Evolutionary conservation across 2,888 invertebrate genomes (phyloP).

Genomic region (Lasioglossum zephyrum): DNA sequence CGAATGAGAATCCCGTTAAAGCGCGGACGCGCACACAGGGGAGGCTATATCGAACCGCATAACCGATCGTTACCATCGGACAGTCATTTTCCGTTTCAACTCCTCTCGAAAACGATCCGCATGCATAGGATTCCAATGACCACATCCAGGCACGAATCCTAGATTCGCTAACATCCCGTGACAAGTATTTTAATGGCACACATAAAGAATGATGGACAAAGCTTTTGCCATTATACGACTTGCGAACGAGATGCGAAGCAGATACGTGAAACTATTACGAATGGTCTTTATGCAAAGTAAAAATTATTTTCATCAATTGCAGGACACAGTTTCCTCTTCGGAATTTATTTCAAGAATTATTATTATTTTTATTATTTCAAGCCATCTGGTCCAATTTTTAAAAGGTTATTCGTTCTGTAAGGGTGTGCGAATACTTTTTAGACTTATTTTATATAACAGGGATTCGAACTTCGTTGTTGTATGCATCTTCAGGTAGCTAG

Average conservation of each 20-base stretch:
- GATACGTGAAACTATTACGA: too few species aligned
- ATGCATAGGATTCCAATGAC: conserved; percentile 2
- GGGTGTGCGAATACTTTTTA: too few species aligned
- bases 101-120: conserved; percentile 11
- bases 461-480: too few species aligned
- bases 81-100: conserved; percentile 22
- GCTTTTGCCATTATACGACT: background rate
- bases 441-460: too few species aligned
- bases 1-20: background rate
- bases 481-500: too few species aligned
- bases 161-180: background rate
- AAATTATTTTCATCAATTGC: too few species aligned
- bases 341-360: too few species aligned
- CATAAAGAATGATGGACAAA: background rate
- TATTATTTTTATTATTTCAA: too few species aligned
- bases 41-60: background rate
- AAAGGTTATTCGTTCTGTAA: too few species aligned
- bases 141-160: background rate
- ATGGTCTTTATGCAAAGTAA: too few species aligned
- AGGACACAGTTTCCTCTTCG: too few species aligned
- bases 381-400: too few species aligned
- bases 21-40: background rate
- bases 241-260: background rate
- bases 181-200: conserved; percentile 22
- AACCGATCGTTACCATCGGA: conserved; percentile 21